These are phyloP conservation scores for Nomada goodeniana DNA, from an alignment of 2,888 invertebrate genomes.

Conservation along the genomic window DNA sequence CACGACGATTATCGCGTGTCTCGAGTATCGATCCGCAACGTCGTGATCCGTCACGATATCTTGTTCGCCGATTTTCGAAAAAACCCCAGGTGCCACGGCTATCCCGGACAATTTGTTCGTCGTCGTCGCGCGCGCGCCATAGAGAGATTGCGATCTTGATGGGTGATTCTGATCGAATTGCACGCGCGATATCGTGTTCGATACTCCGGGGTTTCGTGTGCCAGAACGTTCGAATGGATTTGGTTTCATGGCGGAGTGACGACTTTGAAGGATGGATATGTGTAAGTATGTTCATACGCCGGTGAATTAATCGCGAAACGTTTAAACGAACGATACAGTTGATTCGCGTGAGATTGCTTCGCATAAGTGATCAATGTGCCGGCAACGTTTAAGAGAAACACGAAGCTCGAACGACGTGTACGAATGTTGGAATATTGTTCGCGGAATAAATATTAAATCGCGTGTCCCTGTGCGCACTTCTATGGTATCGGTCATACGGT, in stretches of 20 bases:
- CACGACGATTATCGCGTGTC: slow-evolving; percentile 65
- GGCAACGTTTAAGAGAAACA: no score
- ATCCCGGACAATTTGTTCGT: slow-evolving; percentile 7
- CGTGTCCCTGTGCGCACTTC: no score
- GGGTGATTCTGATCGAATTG: slow-evolving; percentile 31
- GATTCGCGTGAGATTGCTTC: no score
- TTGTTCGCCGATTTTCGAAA: slow-evolving; percentile 34
- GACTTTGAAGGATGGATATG: background rate
- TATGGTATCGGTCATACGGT: no score
- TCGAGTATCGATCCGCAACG: slow-evolving; percentile 48
- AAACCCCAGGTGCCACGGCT: background rate
- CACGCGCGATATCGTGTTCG: slow-evolving; percentile 26
- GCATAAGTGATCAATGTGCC: no score
- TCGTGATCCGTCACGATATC: slow-evolving; percentile 53
- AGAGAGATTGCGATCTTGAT: slow-evolving; percentile 2
- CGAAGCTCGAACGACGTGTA: no score
- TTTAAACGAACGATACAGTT: no score
- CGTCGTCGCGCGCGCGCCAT: background rate
- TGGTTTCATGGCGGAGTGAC: background rate
- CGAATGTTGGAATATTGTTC: no score
- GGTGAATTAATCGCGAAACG: no score
- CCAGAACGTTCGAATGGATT: slow-evolving; percentile 7
- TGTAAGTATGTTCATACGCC: no score
- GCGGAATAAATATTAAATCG: no score
- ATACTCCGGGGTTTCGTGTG: background rate